Evolutionary conservation across 2,888 invertebrate genomes (phyloP).

Genomic region (Lepidocyrtinus sp.): DNA sequence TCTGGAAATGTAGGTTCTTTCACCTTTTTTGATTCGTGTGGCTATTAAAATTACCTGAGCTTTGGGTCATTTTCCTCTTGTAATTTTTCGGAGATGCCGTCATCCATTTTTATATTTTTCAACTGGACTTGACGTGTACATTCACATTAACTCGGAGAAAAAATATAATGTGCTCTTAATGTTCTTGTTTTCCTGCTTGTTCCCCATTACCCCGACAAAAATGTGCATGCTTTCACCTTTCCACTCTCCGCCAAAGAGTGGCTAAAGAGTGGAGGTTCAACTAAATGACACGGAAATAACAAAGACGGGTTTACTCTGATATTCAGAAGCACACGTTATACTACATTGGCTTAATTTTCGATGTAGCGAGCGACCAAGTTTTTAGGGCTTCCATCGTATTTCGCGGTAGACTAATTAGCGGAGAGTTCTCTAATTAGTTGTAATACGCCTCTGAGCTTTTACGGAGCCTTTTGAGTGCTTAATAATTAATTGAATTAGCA

Average conservation of each 20-base stretch:
- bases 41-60: slow-evolving; percentile 9
- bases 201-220: not conserved
- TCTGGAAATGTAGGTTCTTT: not conserved
- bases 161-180: slow-evolving; percentile 4
- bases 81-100: not conserved
- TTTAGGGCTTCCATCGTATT: slow-evolving; percentile 15
- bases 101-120: not conserved
- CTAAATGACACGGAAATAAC: slow-evolving; percentile 15
- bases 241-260: not conserved
- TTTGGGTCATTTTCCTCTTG: not conserved
- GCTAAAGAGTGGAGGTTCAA: not conserved
- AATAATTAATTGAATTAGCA: slow-evolving; percentile 9
- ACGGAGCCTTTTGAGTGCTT: not conserved
- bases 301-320: slow-evolving; percentile 4
- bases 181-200: not conserved
- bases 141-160: not conserved
- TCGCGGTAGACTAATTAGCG: too few species aligned
- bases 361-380: not conserved
- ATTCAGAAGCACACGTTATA: not conserved
- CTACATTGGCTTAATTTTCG: not conserved
- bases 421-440: not conserved
- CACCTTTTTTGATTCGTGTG: not conserved
- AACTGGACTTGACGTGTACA: too few species aligned
- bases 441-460: not conserved
- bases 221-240: not conserved